phyloP scores from a whole-genome alignment of 2,888 invertebrate species.

The Agrochola macilenta region DNA sequence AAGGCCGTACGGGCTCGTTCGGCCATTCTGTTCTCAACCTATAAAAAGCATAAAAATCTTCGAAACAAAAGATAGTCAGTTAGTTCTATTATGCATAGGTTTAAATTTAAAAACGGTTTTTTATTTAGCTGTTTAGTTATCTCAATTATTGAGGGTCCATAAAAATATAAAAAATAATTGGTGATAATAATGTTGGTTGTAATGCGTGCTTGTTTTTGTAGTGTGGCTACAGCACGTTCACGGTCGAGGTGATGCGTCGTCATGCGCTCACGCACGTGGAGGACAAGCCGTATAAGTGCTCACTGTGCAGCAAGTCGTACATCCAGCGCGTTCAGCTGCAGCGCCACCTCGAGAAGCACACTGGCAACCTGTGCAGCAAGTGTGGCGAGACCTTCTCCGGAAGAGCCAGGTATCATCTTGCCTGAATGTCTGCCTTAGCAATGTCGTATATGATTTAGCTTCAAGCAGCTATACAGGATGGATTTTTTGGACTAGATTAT shows the following conservation, averaged over 20 bases:
- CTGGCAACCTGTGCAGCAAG: constrained; percentile 91
- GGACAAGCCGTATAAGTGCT: constrained; percentile 90
- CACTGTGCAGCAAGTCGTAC: constrained; percentile 94
- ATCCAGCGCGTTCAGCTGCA: constrained; percentile 95
- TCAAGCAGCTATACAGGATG: background rate
- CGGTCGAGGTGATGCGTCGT: constrained; percentile 95
- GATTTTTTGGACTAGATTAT: too few species aligned
- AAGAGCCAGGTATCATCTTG: constrained; percentile 71
- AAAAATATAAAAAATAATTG: background rate
- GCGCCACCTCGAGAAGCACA: constrained; percentile 94
- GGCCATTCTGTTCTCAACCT: background rate
- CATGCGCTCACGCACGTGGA: constrained; percentile 92
- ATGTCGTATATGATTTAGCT: background rate
- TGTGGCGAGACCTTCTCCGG: constrained; percentile 74
- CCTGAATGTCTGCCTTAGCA: background rate
- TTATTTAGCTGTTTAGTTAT: background rate
- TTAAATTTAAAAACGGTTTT: background rate
- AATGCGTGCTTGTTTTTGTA: constrained; percentile 74
- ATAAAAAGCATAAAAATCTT: background rate
- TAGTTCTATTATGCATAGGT: too few species aligned
- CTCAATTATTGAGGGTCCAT: background rate
- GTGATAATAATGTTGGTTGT: background rate
- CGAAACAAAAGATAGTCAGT: too few species aligned
- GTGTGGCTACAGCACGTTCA: constrained; percentile 95
- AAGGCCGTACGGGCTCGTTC: too few species aligned